A percentile compares a stretch with the other conserved stretches of the same genome.
Conservation (phyloP, 2,113 vertebrate species). For the Salvator merianae region DNA sequence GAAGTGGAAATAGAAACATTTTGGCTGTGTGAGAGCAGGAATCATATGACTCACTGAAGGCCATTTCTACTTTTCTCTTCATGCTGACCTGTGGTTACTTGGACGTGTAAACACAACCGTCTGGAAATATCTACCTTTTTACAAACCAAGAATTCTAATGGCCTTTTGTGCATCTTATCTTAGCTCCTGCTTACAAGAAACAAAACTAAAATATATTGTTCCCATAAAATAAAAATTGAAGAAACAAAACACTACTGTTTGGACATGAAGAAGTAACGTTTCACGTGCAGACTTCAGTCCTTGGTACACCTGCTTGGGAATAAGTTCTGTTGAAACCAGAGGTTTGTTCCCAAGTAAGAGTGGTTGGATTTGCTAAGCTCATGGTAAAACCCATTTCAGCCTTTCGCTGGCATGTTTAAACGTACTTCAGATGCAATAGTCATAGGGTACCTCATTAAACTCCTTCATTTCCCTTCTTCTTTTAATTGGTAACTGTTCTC, state of each 20-base stretch:
- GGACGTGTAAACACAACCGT: neutral
- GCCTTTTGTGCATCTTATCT: neutral
- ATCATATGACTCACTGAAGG: neutral
- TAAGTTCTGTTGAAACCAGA: neutral
- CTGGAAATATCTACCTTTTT: neutral
- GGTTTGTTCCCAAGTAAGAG: neutral
- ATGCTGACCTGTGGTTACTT: neutral
- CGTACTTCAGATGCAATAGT: neutral
- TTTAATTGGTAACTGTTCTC: neutral
- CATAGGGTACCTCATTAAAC: too few species aligned
- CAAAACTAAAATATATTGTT: neutral
- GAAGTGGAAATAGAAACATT: neutral
- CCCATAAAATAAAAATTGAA: neutral
- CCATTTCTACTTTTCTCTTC: neutral
- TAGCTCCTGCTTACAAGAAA: neutral
- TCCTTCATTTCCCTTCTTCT: neutral
- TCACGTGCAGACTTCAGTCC: neutral
- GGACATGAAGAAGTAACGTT: neutral
- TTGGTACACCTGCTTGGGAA: neutral
- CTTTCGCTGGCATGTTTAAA: neutral
- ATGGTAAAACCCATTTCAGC: neutral
- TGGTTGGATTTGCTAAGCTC: neutral
- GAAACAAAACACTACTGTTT: neutral
- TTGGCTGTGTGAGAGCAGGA: neutral
- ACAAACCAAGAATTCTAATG: neutral